Conservation (phyloP, 2,113 vertebrate species). For the Coryphaenoides rupestris region DNA sequence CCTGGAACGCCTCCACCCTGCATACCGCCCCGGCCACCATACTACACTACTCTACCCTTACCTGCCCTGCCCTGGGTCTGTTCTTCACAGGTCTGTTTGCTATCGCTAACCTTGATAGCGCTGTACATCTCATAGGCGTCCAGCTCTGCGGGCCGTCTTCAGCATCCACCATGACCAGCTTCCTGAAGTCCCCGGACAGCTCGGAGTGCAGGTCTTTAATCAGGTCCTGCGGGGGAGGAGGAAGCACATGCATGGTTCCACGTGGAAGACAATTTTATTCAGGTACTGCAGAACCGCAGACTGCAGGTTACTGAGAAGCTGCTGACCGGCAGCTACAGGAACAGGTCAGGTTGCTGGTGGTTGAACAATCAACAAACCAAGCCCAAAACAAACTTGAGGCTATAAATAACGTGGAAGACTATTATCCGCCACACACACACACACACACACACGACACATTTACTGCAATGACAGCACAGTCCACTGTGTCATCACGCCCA, state of each 20-base stretch:
- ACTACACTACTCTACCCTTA: no score
- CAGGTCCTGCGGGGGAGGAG: slow-evolving; percentile 80
- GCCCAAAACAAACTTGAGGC: not conserved
- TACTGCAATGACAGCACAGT: slow-evolving; percentile 34
- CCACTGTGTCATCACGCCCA: slow-evolving; percentile 20
- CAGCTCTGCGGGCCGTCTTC: slow-evolving; percentile 81
- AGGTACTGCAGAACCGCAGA: not conserved
- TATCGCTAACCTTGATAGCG: slow-evolving; percentile 85
- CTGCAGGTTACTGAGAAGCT: no score
- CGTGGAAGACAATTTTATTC: no score
- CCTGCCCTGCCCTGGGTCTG: no score
- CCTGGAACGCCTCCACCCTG: no score
- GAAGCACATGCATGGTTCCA: not conserved
- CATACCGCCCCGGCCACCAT: no score
- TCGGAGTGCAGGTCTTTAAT: slow-evolving; percentile 96
- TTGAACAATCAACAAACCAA: not conserved
- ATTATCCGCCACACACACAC: no score
- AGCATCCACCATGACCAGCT: slow-evolving; percentile 86
- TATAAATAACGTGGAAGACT: slow-evolving; percentile 33
- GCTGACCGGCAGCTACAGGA: no score
- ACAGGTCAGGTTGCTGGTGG: not conserved
- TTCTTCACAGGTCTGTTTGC: not conserved
- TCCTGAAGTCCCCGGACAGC: slow-evolving; percentile 95
- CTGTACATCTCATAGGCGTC: slow-evolving; percentile 85
- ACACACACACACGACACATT: no score